Evolutionary conservation across 1,140 invertebrate species (phyloP).

Genomic region (Sarcophaga bullata): DNA sequence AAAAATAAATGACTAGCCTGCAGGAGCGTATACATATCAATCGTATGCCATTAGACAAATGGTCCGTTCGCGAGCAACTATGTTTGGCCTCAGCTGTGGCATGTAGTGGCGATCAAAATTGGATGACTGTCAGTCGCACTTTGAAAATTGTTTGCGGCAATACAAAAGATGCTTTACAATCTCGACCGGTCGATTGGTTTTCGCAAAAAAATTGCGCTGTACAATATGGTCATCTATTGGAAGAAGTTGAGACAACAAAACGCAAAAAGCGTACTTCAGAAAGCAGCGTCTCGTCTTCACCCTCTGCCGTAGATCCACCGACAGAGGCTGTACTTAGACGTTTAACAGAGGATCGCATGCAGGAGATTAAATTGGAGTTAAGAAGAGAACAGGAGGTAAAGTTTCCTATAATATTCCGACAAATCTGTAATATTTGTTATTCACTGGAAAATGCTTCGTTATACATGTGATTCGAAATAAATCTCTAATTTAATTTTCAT

Average conservation of each 20-base stretch:
- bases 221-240: conserved; percentile 86
- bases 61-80: conserved; percentile 86
- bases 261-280: conserved; percentile 82
- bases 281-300: conserved; percentile 63
- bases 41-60: conserved; percentile 79
- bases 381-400: conserved; percentile 71
- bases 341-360: conserved; percentile 80
- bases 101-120: conserved; percentile 92
- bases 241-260: conserved; percentile 87
- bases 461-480: not conserved
- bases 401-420: not conserved
- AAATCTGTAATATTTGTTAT: too few relatives aligned
- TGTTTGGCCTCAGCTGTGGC: conserved; percentile 87
- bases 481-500: not conserved
- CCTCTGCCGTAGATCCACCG: conserved; percentile 69
- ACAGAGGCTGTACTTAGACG: conserved; percentile 82
- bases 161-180: conserved; percentile 63
- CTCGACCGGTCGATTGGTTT: conserved; percentile 82
- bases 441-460: too few relatives aligned
- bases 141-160: conserved; percentile 75
- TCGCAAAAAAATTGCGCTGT: conserved; percentile 91
- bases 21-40: conserved; percentile 75
- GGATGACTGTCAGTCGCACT: conserved; percentile 88
- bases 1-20: conserved; percentile 67
- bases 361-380: conserved; percentile 79